Evolutionary conservation across 2,888 invertebrate species (phyloP), one percentile per base, ranked within the genome.

Genomic region (Plebejus argus): DNA sequence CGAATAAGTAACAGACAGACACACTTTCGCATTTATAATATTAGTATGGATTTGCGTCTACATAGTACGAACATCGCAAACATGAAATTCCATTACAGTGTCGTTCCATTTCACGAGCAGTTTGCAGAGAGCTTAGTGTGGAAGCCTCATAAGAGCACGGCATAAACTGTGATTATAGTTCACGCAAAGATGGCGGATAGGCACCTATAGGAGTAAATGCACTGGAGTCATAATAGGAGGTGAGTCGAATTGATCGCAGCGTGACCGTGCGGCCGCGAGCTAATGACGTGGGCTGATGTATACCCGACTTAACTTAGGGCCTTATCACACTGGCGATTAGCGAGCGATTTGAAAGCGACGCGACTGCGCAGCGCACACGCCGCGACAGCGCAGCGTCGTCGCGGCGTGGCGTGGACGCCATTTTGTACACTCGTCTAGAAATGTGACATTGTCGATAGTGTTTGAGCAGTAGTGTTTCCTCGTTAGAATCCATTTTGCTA

Each of bases 161-260:
- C 74, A 74, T 74, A 74, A 74, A 74, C 74, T 53, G 74, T 23
- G 74, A 74, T 74, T 74, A 74, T 49, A 23, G 53, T 74, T 28
- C 53, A 74, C 49, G 74, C 74, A 53, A 74, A 74, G 74, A 53
- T 74, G 74, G 74, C 74, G 74, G 74, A 49, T 74, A 74, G 74
- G 74, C 23, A 23, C 49, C 23, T 74, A 49, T 53, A 74, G 53
- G 74, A 74, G 72, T 39, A 49, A 74, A 74, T 28, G 74, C 74
- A 74, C 74, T 72, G 72, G 12, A 53, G 74, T 53, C 74, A 74
- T 53, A 74, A 74, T 28, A 74, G 74, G 33, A 74, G 53, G 74
- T 74, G 74, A 15, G 49, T 74, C 74, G 49, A 74, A 74, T 74
- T 49, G 49, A 74, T 74, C 49, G 49, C 53, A 74, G 74, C 74